Conservation (phyloP, 1,140 invertebrate species). For the Hestina assimilis region DNA sequence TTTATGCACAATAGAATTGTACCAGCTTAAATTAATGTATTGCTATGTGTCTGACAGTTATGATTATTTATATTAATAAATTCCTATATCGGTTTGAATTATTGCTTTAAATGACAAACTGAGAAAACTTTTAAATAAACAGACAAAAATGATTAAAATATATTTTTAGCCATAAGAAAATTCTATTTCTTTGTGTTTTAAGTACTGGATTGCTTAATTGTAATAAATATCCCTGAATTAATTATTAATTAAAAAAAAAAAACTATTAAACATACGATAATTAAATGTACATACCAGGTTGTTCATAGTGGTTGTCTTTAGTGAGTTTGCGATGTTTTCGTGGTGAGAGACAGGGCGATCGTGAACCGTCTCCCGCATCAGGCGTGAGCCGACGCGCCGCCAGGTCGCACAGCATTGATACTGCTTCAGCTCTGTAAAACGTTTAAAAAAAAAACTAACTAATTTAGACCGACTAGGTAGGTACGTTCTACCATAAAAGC, state of each 20-base stretch:
- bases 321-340: slow-evolving; percentile 78
- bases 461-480: no score
- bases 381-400: slow-evolving; percentile 85
- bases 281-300: slow-evolving; percentile 57
- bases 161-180: no score
- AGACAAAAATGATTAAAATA: no score
- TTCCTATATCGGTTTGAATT: slow-evolving; percentile 3
- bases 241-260: no score
- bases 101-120: not conserved
- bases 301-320: slow-evolving; percentile 75
- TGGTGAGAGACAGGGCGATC: slow-evolving; percentile 81
- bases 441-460: not conserved
- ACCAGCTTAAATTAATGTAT: slow-evolving; percentile 20
- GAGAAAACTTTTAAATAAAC: no score
- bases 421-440: slow-evolving; percentile 86
- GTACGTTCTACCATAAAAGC: no score
- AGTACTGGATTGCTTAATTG: no score
- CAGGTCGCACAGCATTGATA: slow-evolving; percentile 89
- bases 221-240: no score
- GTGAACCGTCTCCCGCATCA: slow-evolving; percentile 78
- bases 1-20: slow-evolving; percentile 29
- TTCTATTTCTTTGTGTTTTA: no score
- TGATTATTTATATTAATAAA: slow-evolving; percentile 23
- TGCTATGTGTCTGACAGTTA: slow-evolving; percentile 23
- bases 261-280: no score